Evolutionary conservation across 2,113 vertebrate genomes (phyloP).

Genomic region (Calypte anna): DNA sequence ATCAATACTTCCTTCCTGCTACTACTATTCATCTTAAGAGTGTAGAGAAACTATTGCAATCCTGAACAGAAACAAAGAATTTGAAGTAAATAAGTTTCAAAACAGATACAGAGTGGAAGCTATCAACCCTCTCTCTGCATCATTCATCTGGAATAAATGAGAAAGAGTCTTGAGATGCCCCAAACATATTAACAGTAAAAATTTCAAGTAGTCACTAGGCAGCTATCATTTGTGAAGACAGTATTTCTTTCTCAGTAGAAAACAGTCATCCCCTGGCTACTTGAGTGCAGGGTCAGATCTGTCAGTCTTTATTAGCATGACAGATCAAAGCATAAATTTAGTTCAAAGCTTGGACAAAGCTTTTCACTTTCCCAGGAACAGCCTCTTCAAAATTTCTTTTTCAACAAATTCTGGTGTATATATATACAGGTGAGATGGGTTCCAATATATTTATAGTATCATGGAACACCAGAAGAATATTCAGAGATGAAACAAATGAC

Average conservation of each 20-base stretch:
- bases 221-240: fast-evolving
- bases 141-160: neutral
- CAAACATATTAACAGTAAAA: neutral
- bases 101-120: neutral
- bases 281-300: neutral
- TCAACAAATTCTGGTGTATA: neutral
- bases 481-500: neutral
- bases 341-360: neutral
- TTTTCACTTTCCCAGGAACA: neutral
- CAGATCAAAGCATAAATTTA: neutral
- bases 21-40: neutral
- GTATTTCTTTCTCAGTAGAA: neutral
- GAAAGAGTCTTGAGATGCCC: neutral
- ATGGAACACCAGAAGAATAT: neutral
- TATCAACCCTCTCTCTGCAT: neutral
- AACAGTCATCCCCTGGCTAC: neutral
- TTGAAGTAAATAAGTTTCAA: neutral
- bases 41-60: neutral
- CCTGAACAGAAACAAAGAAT: neutral
- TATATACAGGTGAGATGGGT: neutral
- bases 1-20: neutral
- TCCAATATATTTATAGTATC: neutral
- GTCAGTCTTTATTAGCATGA: neutral
- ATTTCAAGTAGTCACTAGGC: neutral
- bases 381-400: neutral